Base-by-base conservation (phyloP, 1,140 invertebrate species). In the Drosophila arawakana region DNA sequence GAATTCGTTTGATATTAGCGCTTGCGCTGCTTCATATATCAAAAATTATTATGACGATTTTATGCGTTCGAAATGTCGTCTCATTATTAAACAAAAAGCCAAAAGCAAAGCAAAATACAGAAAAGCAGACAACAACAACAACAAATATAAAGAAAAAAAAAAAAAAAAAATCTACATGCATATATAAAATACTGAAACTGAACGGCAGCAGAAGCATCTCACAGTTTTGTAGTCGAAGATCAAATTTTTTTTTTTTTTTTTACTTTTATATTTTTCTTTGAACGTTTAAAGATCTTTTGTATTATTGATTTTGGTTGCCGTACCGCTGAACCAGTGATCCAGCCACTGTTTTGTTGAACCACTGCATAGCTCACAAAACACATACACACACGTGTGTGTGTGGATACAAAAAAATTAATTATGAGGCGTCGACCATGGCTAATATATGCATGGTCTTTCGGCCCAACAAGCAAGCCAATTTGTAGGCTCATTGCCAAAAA, bases 21-120 rank as follows among this genome's bases (percentile, higher is more conserved):
- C 78, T 72, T 78, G 76, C 78, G 79, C 90, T 85, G 90, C 90
- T 91, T 89, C 90, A 91, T 91, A 91, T 91, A 91, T 91, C 90
- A 91, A 91, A 91, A 91, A 91, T 91, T 91, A 91, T 91, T 91
- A 91, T 91, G 90, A 91, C 90, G 90, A 91, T 91, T 91, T 91
- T 91, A 91, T 91, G 90, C 90, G 90, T 91, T 91, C 90, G 90
- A 91, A 91, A 91, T 91, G 90, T 91, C 90, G 90, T 91, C 90
- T 91, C 90, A 91, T 91, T 91, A 91, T 91, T 91, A 89, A 91
- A 91, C 91, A 88, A 86, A 88, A 86, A 88, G 72, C 66, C 52
- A 57, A 74, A 66, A 83, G 68, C 57, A 55, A 78, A 74, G 55
- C 66, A 67, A 68, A 76, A 73, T 58, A 55, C 59, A 80, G 59